phyloP scores from a whole-genome alignment of 2,888 invertebrate species.

The Bhutanitis thaidina region DNA sequence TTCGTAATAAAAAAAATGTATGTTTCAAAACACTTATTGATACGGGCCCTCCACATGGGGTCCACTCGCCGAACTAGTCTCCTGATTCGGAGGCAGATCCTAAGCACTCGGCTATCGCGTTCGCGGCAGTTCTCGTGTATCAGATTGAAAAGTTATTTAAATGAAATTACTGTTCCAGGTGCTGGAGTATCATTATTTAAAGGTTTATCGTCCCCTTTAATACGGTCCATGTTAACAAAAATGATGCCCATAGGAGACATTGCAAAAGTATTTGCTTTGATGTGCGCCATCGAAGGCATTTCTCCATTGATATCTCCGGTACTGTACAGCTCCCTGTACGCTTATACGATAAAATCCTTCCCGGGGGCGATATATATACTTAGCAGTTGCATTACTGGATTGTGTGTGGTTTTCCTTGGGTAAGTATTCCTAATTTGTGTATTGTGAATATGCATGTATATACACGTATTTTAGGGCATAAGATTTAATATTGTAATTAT shows the following conservation, averaged over 20 bases:
- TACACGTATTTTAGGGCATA: no score
- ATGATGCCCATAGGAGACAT: conserved; percentile 80
- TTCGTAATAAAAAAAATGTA: no score
- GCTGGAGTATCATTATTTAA: conserved; percentile 68
- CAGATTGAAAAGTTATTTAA: no score
- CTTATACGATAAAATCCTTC: conserved; percentile 72
- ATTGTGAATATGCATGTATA: no score
- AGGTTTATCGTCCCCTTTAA: conserved; percentile 77
- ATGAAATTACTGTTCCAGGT: conserved; percentile 39
- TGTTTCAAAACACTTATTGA: no score
- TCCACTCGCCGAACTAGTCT: no score
- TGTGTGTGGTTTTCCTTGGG: conserved; percentile 70
- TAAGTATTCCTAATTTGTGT: conserved; percentile 52
- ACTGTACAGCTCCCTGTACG: conserved; percentile 83
- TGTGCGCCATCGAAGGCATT: conserved; percentile 82
- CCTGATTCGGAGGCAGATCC: no score
- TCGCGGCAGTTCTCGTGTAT: no score
- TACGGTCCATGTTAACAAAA: conserved; percentile 82
- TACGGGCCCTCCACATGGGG: no score
- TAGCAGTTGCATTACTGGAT: conserved; percentile 62
- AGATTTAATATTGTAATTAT: no score
- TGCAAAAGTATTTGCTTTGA: conserved; percentile 85
- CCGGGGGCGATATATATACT: conserved; percentile 82
- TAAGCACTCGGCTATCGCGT: no score
- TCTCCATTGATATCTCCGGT: conserved; percentile 82